Percentiles rank a stretch among this genome's conserved stretches.
phyloP scores from a whole-genome alignment of 2,113 vertebrate genomes.

The Emydocephalus ijimae region DNA sequence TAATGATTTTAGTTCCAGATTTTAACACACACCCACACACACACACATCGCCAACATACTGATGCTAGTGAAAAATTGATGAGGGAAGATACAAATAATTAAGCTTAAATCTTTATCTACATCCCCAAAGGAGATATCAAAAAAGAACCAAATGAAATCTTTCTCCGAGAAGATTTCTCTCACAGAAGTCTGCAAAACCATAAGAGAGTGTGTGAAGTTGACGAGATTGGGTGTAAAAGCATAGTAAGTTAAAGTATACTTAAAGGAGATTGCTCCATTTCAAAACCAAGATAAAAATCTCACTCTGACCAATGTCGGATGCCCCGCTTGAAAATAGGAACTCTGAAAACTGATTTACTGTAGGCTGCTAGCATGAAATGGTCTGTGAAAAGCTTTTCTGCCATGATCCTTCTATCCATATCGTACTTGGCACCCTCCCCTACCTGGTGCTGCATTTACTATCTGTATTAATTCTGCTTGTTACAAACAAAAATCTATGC shows the following conservation, averaged over 20 bases:
- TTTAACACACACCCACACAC: background rate
- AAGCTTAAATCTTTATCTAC: background rate
- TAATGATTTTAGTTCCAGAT: background rate
- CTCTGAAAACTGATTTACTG: conserved; percentile 49
- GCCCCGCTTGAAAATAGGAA: conserved; percentile 51
- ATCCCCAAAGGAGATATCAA: background rate
- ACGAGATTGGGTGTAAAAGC: background rate
- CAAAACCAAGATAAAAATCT: conserved; percentile 43
- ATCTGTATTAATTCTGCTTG: conserved; percentile 52
- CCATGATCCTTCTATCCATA: no score
- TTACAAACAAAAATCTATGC: background rate
- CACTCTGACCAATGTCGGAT: conserved; percentile 32
- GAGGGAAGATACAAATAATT: background rate
- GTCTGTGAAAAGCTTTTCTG: conserved; percentile 40
- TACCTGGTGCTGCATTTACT: no score
- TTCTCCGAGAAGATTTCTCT: background rate
- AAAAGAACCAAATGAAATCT: background rate
- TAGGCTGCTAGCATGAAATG: conserved; percentile 55
- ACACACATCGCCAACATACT: background rate
- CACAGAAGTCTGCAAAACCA: background rate
- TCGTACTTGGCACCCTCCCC: no score
- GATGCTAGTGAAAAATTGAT: background rate
- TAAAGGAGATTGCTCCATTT: background rate
- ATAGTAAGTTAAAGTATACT: background rate
- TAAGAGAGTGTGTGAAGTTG: background rate